phyloP scores from a whole-genome alignment of 1,140 invertebrate genomes.

The Platyscapa corneri region DNA sequence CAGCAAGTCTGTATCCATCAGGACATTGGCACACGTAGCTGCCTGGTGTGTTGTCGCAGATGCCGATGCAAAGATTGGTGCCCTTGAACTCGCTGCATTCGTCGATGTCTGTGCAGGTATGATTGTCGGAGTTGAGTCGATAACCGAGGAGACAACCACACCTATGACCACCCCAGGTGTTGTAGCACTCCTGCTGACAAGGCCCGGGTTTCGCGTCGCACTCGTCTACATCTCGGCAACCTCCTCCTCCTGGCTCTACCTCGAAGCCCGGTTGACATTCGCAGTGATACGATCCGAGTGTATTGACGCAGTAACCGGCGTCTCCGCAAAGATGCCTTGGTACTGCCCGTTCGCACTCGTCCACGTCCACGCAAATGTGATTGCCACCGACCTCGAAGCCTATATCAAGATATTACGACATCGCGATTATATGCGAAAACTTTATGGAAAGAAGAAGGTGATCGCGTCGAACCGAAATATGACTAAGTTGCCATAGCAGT shows the following conservation, averaged over 20 bases:
- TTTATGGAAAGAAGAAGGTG: too few species aligned
- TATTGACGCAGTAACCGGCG: slow-evolving; percentile 76
- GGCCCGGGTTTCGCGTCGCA: slow-evolving; percentile 77
- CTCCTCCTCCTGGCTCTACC: slow-evolving; percentile 74
- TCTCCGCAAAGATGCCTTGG: slow-evolving; percentile 61
- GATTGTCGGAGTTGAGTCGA: slow-evolving; percentile 82
- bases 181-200: slow-evolving; percentile 90
- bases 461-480: too few species aligned
- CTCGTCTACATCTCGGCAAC: slow-evolving; percentile 82
- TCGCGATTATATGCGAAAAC: too few species aligned
- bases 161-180: slow-evolving; percentile 87
- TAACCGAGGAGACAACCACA: slow-evolving; percentile 89
- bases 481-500: too few species aligned
- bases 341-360: slow-evolving; percentile 78
- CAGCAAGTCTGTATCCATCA: slow-evolving; percentile 83
- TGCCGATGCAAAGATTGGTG: slow-evolving; percentile 85
- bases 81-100: slow-evolving; percentile 87
- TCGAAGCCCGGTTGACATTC: slow-evolving; percentile 82
- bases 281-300: slow-evolving; percentile 78
- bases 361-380: slow-evolving; percentile 77
- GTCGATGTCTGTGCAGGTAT: slow-evolving; percentile 89
- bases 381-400: slow-evolving; percentile 60
- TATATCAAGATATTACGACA: too few species aligned
- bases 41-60: slow-evolving; percentile 91
- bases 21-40: slow-evolving; percentile 92